Conservation (phyloP, 2,113 vertebrate species). For the Panurus biarmicus region DNA sequence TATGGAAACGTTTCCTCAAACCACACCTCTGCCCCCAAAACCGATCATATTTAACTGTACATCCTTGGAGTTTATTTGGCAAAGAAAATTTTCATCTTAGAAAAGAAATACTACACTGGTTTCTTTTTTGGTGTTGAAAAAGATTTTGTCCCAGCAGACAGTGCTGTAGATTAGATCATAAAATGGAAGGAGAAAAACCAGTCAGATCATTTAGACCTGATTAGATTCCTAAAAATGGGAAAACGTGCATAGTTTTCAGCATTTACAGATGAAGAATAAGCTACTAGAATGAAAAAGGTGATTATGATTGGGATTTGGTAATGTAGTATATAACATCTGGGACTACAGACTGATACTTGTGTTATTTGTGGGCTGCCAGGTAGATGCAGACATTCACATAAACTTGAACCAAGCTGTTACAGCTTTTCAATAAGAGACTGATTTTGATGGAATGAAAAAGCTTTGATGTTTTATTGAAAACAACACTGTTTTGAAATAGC, state of each 20-base stretch:
- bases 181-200: constrained; percentile 1
- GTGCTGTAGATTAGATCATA: not conserved
- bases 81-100: not conserved
- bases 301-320: not conserved
- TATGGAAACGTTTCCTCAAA: not conserved
- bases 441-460: not conserved
- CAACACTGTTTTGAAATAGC: not conserved
- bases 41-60: not conserved
- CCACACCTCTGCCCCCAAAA: rapidly evolving
- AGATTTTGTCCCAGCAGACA: not conserved
- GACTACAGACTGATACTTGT: not conserved
- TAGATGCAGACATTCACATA: not conserved
- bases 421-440: not conserved
- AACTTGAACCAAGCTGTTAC: not conserved
- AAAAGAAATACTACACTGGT: not conserved
- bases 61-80: not conserved
- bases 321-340: not conserved
- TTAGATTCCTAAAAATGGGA: not conserved
- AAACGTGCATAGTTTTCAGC: not conserved
- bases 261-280: not conserved
- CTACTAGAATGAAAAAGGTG: not conserved
- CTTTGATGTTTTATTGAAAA: constrained; percentile 5
- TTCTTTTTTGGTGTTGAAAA: not conserved
- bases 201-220: not conserved
- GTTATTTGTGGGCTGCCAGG: not conserved